Evolutionary conservation across 1,140 invertebrate genomes (phyloP).

Genomic region (Venustaconcha ellipsiformis): DNA sequence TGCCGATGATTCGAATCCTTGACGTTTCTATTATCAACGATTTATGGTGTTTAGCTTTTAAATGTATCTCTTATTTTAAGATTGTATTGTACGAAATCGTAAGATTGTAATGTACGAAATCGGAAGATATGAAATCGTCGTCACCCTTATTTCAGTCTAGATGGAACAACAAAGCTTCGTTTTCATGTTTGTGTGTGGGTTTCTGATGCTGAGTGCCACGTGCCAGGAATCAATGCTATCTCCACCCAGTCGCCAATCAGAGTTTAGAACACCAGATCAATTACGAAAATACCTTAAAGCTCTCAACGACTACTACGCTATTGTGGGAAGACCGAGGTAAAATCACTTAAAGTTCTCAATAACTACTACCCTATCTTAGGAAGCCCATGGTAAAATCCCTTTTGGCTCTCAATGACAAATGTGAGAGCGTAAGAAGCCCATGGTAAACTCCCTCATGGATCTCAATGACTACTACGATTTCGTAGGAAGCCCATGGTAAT

Average conservation of each 20-base stretch:
- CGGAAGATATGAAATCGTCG: no score
- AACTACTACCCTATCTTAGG: slow-evolving; percentile 74
- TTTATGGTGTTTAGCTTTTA: no score
- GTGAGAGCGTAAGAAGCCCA: no score
- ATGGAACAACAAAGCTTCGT: slow-evolving; percentile 34
- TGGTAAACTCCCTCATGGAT: no score
- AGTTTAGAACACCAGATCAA: slow-evolving; percentile 71
- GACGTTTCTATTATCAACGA: no score
- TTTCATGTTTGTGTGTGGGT: slow-evolving; percentile 27
- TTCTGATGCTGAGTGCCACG: slow-evolving; percentile 41
- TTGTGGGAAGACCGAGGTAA: slow-evolving; percentile 73
- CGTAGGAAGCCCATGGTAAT: slow-evolving; percentile 72
- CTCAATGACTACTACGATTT: no score
- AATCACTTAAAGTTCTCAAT: slow-evolving; percentile 72
- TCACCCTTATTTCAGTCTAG: no score
- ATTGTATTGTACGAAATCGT: no score
- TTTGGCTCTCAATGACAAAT: no score
- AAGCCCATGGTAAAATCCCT: slow-evolving; percentile 70
- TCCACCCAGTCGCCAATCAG: slow-evolving; percentile 70
- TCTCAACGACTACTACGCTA: slow-evolving; percentile 72
- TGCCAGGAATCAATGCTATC: slow-evolving; percentile 50
- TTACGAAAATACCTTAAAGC: slow-evolving; percentile 72
- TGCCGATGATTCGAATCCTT: no score
- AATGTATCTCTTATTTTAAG: no score
- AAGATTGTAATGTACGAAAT: no score